Evolutionary conservation across 1,140 invertebrate species (phyloP).

Genomic region (Papilio machaon): DNA sequence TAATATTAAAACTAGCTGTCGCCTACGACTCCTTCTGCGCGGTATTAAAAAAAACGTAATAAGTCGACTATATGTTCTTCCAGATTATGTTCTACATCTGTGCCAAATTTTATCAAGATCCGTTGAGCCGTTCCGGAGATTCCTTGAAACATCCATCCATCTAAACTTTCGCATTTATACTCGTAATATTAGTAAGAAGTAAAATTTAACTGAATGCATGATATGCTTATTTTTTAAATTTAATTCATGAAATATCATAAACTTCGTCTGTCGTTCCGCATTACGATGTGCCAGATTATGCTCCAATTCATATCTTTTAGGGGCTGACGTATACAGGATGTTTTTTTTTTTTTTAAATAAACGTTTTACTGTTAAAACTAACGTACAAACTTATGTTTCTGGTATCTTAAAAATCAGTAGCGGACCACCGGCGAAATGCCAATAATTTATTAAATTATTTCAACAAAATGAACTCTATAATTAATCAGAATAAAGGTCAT

Average conservation of each 20-base stretch:
- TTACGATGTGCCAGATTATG: constrained; percentile 1
- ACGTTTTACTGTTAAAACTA: constrained; percentile 2
- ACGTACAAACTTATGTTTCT: constrained; percentile 7
- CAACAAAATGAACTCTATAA: not conserved
- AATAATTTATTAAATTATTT: not conserved
- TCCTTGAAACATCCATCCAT: too few relatives aligned
- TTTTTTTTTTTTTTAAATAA: not conserved
- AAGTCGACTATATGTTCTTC: too few relatives aligned
- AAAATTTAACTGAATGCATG: too few relatives aligned
- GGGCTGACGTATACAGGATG: not conserved
- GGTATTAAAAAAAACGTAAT: too few relatives aligned
- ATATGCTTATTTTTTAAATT: too few relatives aligned
- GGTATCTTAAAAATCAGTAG: not conserved
- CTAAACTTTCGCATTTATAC: too few relatives aligned
- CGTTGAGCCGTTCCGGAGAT: too few relatives aligned
- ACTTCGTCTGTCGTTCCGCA: not conserved
- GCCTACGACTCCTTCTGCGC: too few relatives aligned
- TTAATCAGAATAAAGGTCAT: not conserved
- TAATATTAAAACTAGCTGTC: too few relatives aligned
- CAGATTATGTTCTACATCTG: too few relatives aligned
- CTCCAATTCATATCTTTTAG: constrained; percentile 16
- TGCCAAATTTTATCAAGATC: too few relatives aligned
- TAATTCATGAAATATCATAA: not conserved
- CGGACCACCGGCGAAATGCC: constrained; percentile 16
- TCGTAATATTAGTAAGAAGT: too few relatives aligned